Base-by-base conservation (phyloP, 2,113 vertebrate genomes). In the Grantiella picta region DNA sequence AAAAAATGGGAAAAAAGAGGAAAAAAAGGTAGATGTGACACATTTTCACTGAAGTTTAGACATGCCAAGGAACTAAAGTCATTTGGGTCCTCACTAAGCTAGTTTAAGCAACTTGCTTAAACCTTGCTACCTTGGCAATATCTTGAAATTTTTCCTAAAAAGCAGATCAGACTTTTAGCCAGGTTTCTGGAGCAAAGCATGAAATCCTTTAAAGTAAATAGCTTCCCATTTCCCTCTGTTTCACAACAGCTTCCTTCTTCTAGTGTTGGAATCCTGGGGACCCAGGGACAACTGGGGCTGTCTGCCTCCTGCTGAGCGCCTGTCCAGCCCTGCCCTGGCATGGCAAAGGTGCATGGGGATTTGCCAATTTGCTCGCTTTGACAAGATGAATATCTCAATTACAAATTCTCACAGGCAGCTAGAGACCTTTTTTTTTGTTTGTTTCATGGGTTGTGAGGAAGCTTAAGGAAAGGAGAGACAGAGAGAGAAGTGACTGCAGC, bases 141-240 rank as follows among this genome's bases (percentile, higher is more conserved):
- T 59, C 86, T 95, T 91, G 89, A 94, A 83, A 96, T 70, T 97
- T 97, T 87, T 64, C 97, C 53, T 96, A 64, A 78, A 95, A 97
- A 97, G 65, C 61, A 96, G 91, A 95, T 85, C 49, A 97, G 92
- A 93, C 96, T 94, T 91, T 93, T 92, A 95, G 71, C 90, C 84
- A 87, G 94, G 91, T 95, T 95, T 88, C 72, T 96, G 86, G 81
- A 97, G 91, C 49, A 82, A 97, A 97, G 93, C 96, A 92, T 97
- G 94, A 98, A 98, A 98, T 97, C 82, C 42, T 25, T 96, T 97
- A 94, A 97, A 96, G 95, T 86, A 88, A 92, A 94, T 88, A 27
- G 33, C 89, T 98, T 96, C 89, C 89, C 71, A 77, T 97, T 97
- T 96, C 88, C 88, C 69, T 79, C 86, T 76, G 72, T 79, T 96